Conservation (phyloP, 2,888 invertebrate species). For the Lasioglossum oenotherae region DNA sequence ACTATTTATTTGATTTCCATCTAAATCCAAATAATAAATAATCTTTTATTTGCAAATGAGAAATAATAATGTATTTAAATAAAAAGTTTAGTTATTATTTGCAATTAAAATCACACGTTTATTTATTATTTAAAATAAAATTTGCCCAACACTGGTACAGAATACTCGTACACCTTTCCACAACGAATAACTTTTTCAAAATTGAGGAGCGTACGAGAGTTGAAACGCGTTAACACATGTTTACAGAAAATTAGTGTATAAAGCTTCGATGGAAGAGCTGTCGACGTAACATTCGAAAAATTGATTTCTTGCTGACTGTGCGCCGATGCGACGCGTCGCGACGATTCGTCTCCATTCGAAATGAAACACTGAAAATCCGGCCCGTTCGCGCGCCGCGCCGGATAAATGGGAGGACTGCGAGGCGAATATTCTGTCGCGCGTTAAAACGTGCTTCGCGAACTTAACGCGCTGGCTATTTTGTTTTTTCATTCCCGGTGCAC, state of each 20-base stretch:
- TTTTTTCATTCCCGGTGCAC: conserved; percentile 18
- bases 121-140: too few relatives aligned
- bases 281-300: not conserved
- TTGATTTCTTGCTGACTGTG: not conserved
- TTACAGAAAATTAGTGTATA: not conserved
- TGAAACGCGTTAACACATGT: too few relatives aligned
- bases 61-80: too few relatives aligned
- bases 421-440: conserved; percentile 24
- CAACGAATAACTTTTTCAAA: too few relatives aligned
- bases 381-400: not conserved
- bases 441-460: conserved; percentile 11
- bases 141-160: too few relatives aligned
- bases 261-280: not conserved
- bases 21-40: too few relatives aligned
- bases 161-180: too few relatives aligned
- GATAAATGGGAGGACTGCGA: conserved; percentile 3
- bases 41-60: too few relatives aligned
- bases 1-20: too few relatives aligned
- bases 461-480: not conserved
- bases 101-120: too few relatives aligned
- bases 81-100: too few relatives aligned
- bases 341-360: not conserved
- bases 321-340: not conserved
- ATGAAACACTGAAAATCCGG: conserved; percentile 8
- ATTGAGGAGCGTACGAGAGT: too few relatives aligned